Percentiles rank a stretch among this genome's conserved stretches.
These are phyloP conservation scores for Epizoanthus stellaris DNA, from an alignment of 92 coral and sea anemone species.

Conservation along the genomic window DNA sequence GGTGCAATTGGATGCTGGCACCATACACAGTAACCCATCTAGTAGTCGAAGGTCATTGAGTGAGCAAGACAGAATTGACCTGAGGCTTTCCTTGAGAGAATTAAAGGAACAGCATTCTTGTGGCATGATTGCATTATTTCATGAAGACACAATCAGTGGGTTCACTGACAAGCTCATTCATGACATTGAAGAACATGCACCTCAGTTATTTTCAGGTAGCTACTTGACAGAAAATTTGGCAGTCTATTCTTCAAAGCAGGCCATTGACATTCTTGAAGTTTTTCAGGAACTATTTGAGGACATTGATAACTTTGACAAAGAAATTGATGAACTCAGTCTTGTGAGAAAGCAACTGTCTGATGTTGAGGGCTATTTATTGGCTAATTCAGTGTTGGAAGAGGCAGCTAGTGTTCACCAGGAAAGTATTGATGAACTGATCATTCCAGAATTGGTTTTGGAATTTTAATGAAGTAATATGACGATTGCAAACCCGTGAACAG, in stretches of 20 bases:
- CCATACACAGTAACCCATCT: too few species aligned
- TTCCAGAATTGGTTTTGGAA: too few species aligned
- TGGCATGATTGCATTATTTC: conserved; percentile 22
- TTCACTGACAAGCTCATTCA: conserved; percentile 27
- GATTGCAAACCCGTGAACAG: too few species aligned
- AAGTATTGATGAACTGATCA: too few species aligned
- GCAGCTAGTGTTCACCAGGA: too few species aligned
- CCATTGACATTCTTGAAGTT: conserved; percentile 37
- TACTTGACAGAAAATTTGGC: conserved; percentile 32
- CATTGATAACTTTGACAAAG: conserved; percentile 9
- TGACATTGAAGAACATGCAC: conserved; percentile 19
- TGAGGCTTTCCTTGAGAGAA: conserved; percentile 8
- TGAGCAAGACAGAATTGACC: conserved; percentile 20
- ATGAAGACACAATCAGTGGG: conserved; percentile 30
- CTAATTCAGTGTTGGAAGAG: too few species aligned
- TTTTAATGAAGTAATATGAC: too few species aligned
- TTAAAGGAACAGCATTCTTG: conserved; percentile 32
- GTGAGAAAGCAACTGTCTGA: too few species aligned
- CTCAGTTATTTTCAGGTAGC: conserved; percentile 5
- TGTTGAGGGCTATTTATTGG: too few species aligned
- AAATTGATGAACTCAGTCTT: conserved; percentile 23
- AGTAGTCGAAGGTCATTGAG: not conserved
- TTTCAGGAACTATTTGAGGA: conserved; percentile 44
- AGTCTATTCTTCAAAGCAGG: conserved; percentile 32
- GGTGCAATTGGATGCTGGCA: not conserved